Conservation (phyloP, 2,113 vertebrate species). For the Carettochelys insculpta region DNA sequence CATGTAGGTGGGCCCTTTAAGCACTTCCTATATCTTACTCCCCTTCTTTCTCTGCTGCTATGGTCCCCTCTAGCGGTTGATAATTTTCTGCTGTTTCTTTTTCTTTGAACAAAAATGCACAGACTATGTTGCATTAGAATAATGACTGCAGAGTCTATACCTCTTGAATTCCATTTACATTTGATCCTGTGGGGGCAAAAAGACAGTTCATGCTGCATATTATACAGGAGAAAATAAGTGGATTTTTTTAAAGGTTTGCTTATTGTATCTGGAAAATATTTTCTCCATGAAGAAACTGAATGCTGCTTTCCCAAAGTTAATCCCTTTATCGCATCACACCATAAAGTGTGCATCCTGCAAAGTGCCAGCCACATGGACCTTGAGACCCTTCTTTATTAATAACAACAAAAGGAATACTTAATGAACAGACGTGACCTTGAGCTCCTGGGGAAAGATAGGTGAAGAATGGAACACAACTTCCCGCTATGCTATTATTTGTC, state of each 20-base stretch:
- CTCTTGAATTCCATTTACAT: slow-evolving; percentile 24
- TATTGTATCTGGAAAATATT: neutral
- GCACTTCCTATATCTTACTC: neutral
- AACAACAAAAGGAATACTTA: neutral
- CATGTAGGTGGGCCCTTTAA: neutral
- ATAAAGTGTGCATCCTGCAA: neutral
- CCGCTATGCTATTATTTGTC: neutral
- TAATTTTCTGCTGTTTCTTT: neutral
- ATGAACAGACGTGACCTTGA: neutral
- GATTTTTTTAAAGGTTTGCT: neutral
- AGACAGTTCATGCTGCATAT: neutral
- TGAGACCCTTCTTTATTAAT: neutral
- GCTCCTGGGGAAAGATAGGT: neutral
- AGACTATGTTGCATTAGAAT: neutral
- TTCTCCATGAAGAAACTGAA: neutral
- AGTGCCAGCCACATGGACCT: neutral
- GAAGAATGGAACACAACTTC: neutral
- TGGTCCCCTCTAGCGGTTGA: slow-evolving; percentile 60
- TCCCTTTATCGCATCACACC: neutral
- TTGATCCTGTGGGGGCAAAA: neutral
- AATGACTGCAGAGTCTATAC: neutral
- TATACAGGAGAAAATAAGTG: neutral
- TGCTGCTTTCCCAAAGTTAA: neutral
- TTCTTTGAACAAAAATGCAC: neutral
- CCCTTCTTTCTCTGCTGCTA: slow-evolving; percentile 15